Evolutionary conservation across 2,113 vertebrate species (phyloP).

Genomic region (Cyphotilapia sp.): DNA sequence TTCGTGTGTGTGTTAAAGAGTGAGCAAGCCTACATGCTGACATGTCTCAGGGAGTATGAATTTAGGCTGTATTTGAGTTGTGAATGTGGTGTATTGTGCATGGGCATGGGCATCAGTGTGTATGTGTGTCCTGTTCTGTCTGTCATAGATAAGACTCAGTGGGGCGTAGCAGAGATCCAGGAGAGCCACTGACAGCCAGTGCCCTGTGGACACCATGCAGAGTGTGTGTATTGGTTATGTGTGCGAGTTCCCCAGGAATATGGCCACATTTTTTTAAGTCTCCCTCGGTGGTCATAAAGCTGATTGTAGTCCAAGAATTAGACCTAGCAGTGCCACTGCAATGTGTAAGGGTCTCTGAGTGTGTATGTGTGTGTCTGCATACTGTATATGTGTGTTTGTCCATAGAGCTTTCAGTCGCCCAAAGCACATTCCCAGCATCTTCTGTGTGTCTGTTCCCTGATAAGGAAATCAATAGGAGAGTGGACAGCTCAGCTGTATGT

Average conservation of each 20-base stretch:
- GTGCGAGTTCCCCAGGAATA: background rate
- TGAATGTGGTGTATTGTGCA: background rate
- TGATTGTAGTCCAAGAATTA: slow-evolving; percentile 42
- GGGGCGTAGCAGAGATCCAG: slow-evolving; percentile 42
- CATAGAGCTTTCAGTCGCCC: background rate
- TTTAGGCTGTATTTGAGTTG: background rate
- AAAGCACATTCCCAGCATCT: slow-evolving; percentile 19
- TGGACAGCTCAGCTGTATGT: slow-evolving; percentile 33
- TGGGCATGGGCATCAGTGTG: background rate
- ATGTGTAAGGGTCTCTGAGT: background rate
- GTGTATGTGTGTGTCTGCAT: background rate
- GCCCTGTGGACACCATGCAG: slow-evolving; percentile 7
- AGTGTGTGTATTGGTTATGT: slow-evolving; percentile 5
- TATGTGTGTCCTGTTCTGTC: slow-evolving; percentile 25
- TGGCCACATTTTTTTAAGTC: slow-evolving; percentile 11
- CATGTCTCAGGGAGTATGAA: background rate
- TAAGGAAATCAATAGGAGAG: slow-evolving; percentile 50
- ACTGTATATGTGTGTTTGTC: background rate
- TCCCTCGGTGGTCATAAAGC: slow-evolving; percentile 34
- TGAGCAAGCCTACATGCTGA: background rate
- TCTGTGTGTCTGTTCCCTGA: slow-evolving; percentile 37
- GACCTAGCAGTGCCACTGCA: slow-evolving; percentile 7
- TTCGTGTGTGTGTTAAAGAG: background rate
- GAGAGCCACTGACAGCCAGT: slow-evolving; percentile 34
- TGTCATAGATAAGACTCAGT: slow-evolving; percentile 59